Base-by-base conservation (phyloP, 2,797 vertebrate genomes). In the Coreius guichenoti region DNA sequence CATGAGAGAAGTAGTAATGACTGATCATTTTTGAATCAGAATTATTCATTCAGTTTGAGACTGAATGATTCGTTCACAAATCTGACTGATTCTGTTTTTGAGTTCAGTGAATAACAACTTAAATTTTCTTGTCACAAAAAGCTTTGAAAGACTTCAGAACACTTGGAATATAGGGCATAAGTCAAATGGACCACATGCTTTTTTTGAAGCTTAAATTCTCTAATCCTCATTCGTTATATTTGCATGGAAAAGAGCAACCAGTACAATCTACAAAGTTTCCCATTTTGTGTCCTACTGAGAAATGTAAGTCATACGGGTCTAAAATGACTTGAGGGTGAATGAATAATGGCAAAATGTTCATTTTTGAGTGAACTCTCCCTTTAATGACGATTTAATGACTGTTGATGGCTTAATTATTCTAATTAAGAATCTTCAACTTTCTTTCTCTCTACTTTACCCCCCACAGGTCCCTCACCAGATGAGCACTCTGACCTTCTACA, bases 401-500 rank as follows among this genome's bases (percentile, higher is more conserved):
- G 36, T 63, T 61, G 56, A 43, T 78, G 56, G 39, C 36, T 63
- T 29, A 63, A 63, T 63, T 78, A 45, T 61, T 63, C 36, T 61
- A 61, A 78, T 63, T 61, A 45, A 9, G n/a, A n/a, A 63, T 63
- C 76, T 63, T 45, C 56, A 45, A 17, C n/a, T 69, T 36, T 39
- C 31, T 76, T 8, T 85, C 5, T 79, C 31, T 82, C 31, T 76
- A 23, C 65, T 67, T 76, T 61, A 61, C 86, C 75, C 9, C 70
- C 61, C 43, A 88, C 94, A 99, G 98, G 96, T 99, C 79, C 96
- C 97, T 83, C 98, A 98, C 92, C 98, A 98, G 91, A 97, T 98
- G 96, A 97, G 97, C 87, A 96, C 97, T 29, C 91, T 98, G 93
- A 96, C 97, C 84, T 99, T 98, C 91, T 99, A 98, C 94, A 96